Evolutionary conservation across 2,797 vertebrate species (phyloP), one percentile per base, ranked within the genome.

Genomic region (Pithecia hirsuta): DNA sequence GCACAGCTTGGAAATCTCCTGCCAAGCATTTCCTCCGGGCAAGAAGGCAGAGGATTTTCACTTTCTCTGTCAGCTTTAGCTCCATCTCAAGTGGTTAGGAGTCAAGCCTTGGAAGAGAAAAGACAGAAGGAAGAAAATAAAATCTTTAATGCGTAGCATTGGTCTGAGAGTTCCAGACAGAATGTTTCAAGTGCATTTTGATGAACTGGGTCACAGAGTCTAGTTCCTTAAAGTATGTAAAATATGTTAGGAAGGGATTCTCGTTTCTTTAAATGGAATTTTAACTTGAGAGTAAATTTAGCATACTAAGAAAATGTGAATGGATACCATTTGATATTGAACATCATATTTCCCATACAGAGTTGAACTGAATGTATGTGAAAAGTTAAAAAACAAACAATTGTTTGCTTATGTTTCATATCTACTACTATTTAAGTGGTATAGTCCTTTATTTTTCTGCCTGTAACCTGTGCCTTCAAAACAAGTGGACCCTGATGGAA

Each of bases 1-100:
- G 33, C 91, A 96, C 88, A 87, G 93, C 84, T 96, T 10, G 44
- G 89, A 98, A 79, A 98, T 96, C 95, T 97, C 96, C 96, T 98
- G 85, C 36, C 30, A 97, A 89, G 74, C 64, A 80, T 95, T 97
- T 98, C 96, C 95, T 98, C 50, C 11, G 33, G 95, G 89, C 84
- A 96, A 89, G 87, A 91, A 97, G 20, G 85, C 14, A 94, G 19
- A 33, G 0, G 64, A 93, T 95, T 97, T 96, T 79, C 36, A 98
- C 75, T 86, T 84, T 95, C 93, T 97, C 95, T 96, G 93, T 97
- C 91, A 96, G 95, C 84, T 78, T 97, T 88, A 89, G 64, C n/a
- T 50, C 85, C 12, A 4, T 96, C 97, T 98, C 96, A 96, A 96
- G 82, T 93, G 93, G 55, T 36, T 89, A 96, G 84, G 80, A 92